phyloP scores from a whole-genome alignment of 1,140 invertebrate genomes.

The Anadara kagoshimensis region DNA sequence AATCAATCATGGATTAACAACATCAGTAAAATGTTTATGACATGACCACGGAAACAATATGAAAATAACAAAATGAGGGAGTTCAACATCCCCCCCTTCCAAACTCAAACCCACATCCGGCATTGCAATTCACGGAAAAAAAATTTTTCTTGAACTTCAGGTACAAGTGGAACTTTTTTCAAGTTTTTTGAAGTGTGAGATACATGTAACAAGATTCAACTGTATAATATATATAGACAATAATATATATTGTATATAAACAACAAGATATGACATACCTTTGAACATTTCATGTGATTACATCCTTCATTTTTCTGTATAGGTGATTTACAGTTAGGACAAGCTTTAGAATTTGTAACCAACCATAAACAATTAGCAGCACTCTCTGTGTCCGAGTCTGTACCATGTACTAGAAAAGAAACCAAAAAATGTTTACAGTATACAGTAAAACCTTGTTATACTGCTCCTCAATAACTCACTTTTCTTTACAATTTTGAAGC shows the following conservation, averaged over 20 bases:
- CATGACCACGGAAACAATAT: neutral
- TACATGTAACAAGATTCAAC: no score
- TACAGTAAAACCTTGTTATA: no score
- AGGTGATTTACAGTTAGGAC: conserved; percentile 82
- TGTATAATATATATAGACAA: no score
- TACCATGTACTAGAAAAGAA: conserved; percentile 73
- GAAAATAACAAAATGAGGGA: neutral
- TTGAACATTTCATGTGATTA: conserved; percentile 86
- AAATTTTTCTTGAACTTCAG: no score
- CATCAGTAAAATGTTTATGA: neutral
- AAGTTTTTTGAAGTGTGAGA: no score
- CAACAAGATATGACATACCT: no score
- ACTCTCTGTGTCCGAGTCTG: conserved; percentile 79
- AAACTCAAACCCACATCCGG: neutral
- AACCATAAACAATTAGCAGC: conserved; percentile 84
- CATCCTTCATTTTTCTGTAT: conserved; percentile 88
- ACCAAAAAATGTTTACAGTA: neutral
- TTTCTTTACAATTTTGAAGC: neutral
- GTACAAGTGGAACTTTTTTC: no score
- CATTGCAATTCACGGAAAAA: no score
- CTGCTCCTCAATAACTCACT: neutral
- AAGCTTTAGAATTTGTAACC: conserved; percentile 84
- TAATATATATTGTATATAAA: no score
- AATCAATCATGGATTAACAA: neutral
- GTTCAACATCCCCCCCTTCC: neutral